phyloP scores from a whole-genome alignment of 2,113 vertebrate species.

The Colaptes auratus region DNA sequence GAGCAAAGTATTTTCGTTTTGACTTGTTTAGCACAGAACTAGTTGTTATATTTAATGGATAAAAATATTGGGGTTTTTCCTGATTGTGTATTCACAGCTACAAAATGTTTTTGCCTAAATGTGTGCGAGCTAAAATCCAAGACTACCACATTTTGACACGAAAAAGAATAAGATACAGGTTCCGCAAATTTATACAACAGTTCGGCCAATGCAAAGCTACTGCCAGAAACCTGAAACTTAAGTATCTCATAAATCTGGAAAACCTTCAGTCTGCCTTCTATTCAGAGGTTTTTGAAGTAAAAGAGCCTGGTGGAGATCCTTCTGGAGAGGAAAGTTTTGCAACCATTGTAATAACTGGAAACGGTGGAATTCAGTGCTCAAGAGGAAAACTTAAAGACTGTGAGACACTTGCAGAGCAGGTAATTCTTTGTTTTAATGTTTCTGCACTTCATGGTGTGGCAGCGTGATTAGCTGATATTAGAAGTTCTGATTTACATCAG shows the following conservation, averaged over 20 bases:
- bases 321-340: constrained; percentile 81
- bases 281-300: constrained; percentile 90
- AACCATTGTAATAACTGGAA: constrained; percentile 90
- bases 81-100: constrained; percentile 82
- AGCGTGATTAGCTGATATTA: background rate
- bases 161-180: constrained; percentile 94
- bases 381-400: constrained; percentile 80
- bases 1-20: background rate
- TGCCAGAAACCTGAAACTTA: constrained; percentile 91
- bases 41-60: constrained; percentile 4
- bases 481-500: background rate
- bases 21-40: background rate
- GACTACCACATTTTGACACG: constrained; percentile 94
- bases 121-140: constrained; percentile 88
- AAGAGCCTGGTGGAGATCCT: constrained; percentile 80
- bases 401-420: constrained; percentile 79
- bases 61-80: background rate
- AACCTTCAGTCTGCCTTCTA: constrained; percentile 89
- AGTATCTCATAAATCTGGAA: constrained; percentile 97
- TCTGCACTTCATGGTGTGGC: background rate
- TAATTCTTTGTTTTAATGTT: constrained; percentile 59
- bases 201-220: constrained; percentile 92
- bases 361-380: constrained; percentile 90
- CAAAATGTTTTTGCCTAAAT: constrained; percentile 91
- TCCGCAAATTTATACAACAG: constrained; percentile 92